Evolutionary conservation across 2,797 vertebrate genomes (phyloP).

Genomic region (Amphiprion clarkii): DNA sequence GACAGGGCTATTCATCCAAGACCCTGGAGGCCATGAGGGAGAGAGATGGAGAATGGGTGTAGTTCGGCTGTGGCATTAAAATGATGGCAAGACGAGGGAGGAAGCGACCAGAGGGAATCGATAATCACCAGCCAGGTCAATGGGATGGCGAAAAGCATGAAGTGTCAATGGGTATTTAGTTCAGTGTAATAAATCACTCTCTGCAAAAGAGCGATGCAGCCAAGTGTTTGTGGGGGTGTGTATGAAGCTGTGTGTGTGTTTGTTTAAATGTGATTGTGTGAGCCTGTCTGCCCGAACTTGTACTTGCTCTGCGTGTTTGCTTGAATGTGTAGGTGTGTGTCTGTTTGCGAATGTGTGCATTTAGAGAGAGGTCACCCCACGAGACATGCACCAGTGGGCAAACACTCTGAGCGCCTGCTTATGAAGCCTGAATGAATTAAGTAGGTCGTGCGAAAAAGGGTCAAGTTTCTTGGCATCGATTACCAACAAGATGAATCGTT

Average conservation of each 20-base stretch:
- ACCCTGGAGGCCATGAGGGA: constrained; percentile 65
- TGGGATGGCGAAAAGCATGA: constrained; percentile 80
- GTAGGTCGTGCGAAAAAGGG: constrained; percentile 70
- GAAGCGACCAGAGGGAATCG: constrained; percentile 72
- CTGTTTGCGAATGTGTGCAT: constrained; percentile 29
- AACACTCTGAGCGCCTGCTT: constrained; percentile 53
- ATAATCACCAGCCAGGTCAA: constrained; percentile 83
- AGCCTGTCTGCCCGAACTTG: constrained; percentile 23
- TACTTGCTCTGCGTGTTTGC: constrained; percentile 31
- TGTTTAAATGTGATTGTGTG: constrained; percentile 39
- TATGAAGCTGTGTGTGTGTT: constrained; percentile 22
- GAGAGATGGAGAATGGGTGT: constrained; percentile 53
- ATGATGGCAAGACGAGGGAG: constrained; percentile 52
- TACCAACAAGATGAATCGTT: constrained; percentile 65
- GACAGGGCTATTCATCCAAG: constrained; percentile 82
- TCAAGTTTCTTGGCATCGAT: constrained; percentile 75
- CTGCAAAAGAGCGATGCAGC: constrained; percentile 47
- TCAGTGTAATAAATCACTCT: constrained; percentile 80
- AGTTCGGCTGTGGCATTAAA: constrained; percentile 71
- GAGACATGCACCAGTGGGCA: constrained; percentile 53
- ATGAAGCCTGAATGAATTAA: constrained; percentile 72
- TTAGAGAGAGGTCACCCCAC: constrained; percentile 37
- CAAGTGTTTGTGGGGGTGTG: constrained; percentile 59
- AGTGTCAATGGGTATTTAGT: constrained; percentile 84
- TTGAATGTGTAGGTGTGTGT: constrained; percentile 10